phyloP scores from a whole-genome alignment of 2,797 vertebrate genomes.

The Muscicapa striata region DNA sequence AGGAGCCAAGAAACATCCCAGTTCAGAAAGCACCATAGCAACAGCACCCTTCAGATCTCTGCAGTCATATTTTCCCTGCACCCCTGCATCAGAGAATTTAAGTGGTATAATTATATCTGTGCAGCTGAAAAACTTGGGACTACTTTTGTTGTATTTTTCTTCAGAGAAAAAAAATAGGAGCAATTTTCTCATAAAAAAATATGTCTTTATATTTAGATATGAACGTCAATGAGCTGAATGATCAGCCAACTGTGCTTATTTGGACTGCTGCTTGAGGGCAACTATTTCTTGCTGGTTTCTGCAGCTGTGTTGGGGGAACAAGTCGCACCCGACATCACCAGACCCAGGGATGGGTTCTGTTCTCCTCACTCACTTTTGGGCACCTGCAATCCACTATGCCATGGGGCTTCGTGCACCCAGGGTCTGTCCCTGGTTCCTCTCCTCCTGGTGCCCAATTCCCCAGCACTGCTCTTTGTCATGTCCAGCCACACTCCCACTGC shows the following conservation, averaged over 20 bases:
- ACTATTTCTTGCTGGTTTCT: constrained; percentile 53
- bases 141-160: constrained; percentile 62
- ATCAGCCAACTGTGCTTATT: constrained; percentile 47
- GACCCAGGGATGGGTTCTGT: neutral
- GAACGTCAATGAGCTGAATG: constrained; percentile 49
- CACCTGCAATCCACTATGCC: neutral
- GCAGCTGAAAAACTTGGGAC: constrained; percentile 66
- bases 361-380: neutral
- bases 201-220: constrained; percentile 64
- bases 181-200: constrained; percentile 58
- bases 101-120: constrained; percentile 64
- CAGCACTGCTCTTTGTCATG: neutral
- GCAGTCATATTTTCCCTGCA: constrained; percentile 52
- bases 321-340: neutral
- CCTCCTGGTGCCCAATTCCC: rapidly evolving
- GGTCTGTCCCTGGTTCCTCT: neutral
- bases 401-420: rapidly evolving
- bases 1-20: constrained; percentile 49
- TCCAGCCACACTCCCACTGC: neutral
- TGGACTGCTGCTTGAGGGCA: constrained; percentile 52
- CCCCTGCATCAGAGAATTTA: constrained; percentile 53
- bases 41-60: constrained; percentile 57
- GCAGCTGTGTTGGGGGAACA: constrained; percentile 8
- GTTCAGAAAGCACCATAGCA: constrained; percentile 62
- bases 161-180: constrained; percentile 44